A percentile compares a stretch with the other conserved stretches of the same genome.
These are phyloP conservation scores for Crotalus horridus DNA, from an alignment of 2,113 vertebrate genomes.

Conservation along the genomic window DNA sequence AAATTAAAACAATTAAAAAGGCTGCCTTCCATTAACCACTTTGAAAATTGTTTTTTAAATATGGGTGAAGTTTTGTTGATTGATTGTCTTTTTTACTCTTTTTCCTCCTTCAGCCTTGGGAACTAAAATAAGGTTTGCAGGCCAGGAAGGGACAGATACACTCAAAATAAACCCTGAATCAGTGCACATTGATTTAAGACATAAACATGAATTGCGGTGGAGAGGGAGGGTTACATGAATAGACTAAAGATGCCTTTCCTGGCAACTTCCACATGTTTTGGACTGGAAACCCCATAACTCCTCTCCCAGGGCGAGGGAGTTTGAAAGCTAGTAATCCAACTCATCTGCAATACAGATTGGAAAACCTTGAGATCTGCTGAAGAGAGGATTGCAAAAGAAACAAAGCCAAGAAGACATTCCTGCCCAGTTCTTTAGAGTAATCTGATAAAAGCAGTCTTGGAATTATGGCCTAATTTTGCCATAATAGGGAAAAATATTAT, in stretches of 20 bases:
- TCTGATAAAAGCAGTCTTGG: neutral
- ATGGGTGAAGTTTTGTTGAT: neutral
- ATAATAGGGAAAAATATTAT: neutral
- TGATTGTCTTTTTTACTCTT: neutral
- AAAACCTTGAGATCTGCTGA: neutral
- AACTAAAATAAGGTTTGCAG: neutral
- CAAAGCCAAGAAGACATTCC: neutral
- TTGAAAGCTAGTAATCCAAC: neutral
- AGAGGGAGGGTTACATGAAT: neutral
- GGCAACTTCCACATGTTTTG: neutral
- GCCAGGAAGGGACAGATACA: neutral
- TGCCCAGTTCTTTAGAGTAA: neutral
- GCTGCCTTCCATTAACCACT: neutral
- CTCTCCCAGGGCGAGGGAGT: neutral
- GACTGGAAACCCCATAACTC: neutral
- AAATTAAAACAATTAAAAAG: no score
- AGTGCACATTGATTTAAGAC: neutral
- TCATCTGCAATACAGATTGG: neutral
- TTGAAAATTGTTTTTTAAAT: neutral
- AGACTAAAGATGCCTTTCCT: neutral
- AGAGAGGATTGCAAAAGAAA: neutral
- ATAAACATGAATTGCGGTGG: no score
- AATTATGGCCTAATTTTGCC: neutral
- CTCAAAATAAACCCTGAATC: neutral
- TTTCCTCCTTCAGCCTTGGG: neutral